These are phyloP conservation scores for Paraplagusia blochii DNA, from an alignment of 2,113 vertebrate genomes.

Conservation along the genomic window DNA sequence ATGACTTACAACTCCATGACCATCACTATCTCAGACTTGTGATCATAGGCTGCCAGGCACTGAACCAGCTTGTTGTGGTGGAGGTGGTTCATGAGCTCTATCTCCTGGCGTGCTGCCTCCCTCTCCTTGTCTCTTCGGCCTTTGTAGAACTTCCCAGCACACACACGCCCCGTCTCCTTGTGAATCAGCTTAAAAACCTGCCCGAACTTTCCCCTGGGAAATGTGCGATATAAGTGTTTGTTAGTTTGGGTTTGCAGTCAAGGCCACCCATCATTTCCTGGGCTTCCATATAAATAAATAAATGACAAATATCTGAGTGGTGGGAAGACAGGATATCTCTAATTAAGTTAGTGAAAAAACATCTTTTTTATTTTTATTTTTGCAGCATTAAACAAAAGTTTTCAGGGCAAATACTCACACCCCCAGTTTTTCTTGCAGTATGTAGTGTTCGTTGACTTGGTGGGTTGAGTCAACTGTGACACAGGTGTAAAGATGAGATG, in stretches of 20 bases:
- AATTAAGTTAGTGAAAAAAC: no score
- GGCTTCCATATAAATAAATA: not conserved
- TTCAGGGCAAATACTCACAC: conserved; percentile 74
- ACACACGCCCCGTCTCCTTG: conserved; percentile 72
- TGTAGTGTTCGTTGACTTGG: conserved; percentile 77
- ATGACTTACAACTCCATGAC: conserved; percentile 87
- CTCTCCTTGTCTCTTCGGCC: conserved; percentile 75
- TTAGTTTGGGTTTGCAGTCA: not conserved
- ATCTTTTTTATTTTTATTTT: no score
- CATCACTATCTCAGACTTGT: conserved; percentile 80
- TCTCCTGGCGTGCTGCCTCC: conserved; percentile 74
- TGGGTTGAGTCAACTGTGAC: conserved; percentile 74
- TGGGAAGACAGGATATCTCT: no score
- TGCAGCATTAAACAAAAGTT: not conserved
- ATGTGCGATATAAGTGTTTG: not conserved
- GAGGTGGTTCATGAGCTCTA: conserved; percentile 86
- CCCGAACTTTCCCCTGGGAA: conserved; percentile 83
- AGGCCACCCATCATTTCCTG: not conserved
- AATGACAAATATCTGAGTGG: no score
- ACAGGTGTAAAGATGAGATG: conserved; percentile 18
- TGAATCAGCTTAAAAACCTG: conserved; percentile 80
- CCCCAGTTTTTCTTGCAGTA: conserved; percentile 80
- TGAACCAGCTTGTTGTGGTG: conserved; percentile 84
- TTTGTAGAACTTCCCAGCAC: conserved; percentile 85
- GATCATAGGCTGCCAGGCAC: conserved; percentile 83